phyloP scores from a whole-genome alignment of 1,140 invertebrate species.

The Drosophila nannoptera region DNA sequence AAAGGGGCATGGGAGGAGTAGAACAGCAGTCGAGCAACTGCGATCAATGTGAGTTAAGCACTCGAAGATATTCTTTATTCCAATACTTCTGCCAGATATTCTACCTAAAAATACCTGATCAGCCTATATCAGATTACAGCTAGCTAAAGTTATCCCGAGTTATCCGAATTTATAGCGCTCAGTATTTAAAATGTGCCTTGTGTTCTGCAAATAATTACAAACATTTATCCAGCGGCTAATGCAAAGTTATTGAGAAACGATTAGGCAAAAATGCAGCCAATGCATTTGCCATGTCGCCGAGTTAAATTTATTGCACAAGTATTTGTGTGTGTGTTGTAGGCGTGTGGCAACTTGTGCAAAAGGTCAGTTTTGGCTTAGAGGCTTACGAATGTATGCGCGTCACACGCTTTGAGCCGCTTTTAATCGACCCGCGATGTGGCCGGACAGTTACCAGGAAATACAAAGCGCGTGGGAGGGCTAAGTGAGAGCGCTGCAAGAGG shows the following conservation, averaged over 20 bases:
- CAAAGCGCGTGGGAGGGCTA: background rate
- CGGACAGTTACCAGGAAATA: conserved; percentile 15
- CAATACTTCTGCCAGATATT: no score
- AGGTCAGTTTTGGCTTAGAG: conserved; percentile 72
- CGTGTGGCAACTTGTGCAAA: conserved; percentile 47
- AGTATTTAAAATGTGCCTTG: conserved; percentile 16
- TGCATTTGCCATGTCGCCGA: conserved; percentile 34
- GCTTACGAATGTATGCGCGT: conserved; percentile 49
- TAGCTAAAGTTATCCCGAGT: no score
- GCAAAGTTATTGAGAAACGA: conserved; percentile 59
- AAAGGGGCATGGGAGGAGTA: no score
- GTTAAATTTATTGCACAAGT: conserved; percentile 3
- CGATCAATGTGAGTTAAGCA: no score
- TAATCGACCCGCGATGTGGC: conserved; percentile 48
- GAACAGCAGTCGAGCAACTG: no score
- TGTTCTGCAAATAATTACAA: conserved; percentile 27
- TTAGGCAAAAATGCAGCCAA: conserved; percentile 51
- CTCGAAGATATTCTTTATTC: no score
- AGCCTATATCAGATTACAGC: no score
- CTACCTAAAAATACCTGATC: no score
- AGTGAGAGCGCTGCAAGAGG: background rate
- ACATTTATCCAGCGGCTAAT: conserved; percentile 40
- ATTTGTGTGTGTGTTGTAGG: conserved; percentile 12
- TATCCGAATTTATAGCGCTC: background rate
- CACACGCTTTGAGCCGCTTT: conserved; percentile 59